A percentile compares a stretch with the other conserved stretches of the same genome.
Conservation (phyloP, 2,888 invertebrate species). For the Dicranocentrus wangi region DNA sequence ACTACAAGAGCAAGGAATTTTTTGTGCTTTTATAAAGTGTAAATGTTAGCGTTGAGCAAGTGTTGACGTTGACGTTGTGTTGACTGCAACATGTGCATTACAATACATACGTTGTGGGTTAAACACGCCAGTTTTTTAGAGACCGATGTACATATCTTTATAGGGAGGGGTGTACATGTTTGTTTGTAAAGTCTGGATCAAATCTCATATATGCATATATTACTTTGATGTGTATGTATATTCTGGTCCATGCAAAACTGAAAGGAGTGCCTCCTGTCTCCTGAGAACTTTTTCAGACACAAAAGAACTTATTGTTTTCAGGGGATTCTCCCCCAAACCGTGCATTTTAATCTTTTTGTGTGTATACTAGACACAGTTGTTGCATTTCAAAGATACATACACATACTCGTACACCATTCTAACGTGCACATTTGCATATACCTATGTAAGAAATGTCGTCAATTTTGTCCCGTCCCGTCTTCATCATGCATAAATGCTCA, state of each 20-base stretch:
- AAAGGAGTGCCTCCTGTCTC: constrained; percentile 38
- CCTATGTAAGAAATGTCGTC: neutral
- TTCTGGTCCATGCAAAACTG: constrained; percentile 9
- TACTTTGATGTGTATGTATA: constrained; percentile 11
- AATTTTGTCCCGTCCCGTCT: constrained; percentile 16
- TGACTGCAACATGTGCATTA: constrained; percentile 6
- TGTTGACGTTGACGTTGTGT: constrained; percentile 29
- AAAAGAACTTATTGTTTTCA: constrained; percentile 25
- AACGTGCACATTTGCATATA: too few species aligned
- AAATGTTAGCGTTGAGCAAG: constrained; percentile 6
- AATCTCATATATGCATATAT: too few species aligned
- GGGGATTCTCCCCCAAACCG: too few species aligned
- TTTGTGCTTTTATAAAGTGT: constrained; percentile 15
- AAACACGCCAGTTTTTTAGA: neutral
- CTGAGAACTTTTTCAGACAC: constrained; percentile 27
- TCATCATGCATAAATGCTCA: constrained; percentile 15
- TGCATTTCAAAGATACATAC: too few species aligned
- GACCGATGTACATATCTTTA: neutral
- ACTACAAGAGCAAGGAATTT: constrained; percentile 2
- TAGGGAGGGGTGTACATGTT: neutral
- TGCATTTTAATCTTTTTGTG: too few species aligned
- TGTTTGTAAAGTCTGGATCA: too few species aligned
- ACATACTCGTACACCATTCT: too few species aligned
- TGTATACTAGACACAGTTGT: too few species aligned
- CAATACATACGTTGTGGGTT: neutral